Percentiles rank a stretch among this genome's conserved stretches.
Conservation (phyloP, 2,797 vertebrate genomes). For the Pagetopsis macropterus region DNA sequence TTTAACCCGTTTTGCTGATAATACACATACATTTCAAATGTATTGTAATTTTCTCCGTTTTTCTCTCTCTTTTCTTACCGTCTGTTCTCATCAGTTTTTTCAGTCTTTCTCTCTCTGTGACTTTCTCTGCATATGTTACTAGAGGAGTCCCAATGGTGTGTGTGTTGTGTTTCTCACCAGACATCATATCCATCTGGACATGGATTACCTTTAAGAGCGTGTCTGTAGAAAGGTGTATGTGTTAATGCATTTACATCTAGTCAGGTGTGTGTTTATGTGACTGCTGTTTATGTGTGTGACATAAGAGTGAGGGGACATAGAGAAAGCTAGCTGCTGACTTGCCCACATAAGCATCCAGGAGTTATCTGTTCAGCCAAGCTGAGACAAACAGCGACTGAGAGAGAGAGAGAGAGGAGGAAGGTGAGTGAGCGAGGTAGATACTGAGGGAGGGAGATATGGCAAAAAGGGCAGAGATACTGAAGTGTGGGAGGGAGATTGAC, state of each 20-base stretch:
- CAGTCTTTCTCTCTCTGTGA: conserved; percentile 15
- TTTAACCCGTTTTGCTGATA: conserved; percentile 72
- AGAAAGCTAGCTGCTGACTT: conserved; percentile 40
- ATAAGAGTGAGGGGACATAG: conserved; percentile 25
- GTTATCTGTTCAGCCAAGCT: conserved; percentile 76
- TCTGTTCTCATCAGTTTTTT: conserved; percentile 3
- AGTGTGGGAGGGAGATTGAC: conserved; percentile 60
- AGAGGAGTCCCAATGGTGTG: conserved; percentile 33
- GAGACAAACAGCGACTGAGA: conserved; percentile 53
- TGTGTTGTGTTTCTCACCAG: conserved; percentile 43
- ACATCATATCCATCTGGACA: conserved; percentile 53
- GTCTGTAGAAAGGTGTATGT: background rate
- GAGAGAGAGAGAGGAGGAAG: conserved; percentile 28
- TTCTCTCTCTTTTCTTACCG: background rate
- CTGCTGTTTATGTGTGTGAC: conserved; percentile 1
- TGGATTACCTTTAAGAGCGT: conserved; percentile 42
- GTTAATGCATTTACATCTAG: conserved; percentile 20
- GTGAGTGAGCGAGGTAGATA: conserved; percentile 54
- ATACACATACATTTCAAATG: conserved; percentile 49
- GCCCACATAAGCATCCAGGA: conserved; percentile 50
- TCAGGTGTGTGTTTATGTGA: conserved; percentile 22
- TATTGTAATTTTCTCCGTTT: conserved; percentile 24
- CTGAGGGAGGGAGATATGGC: conserved; percentile 49
- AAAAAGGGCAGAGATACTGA: conserved; percentile 57
- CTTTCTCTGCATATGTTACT: conserved; percentile 40